Evolutionary conservation across 2,888 invertebrate species (phyloP), one percentile per base, ranked within the genome.

Genomic region (Julus scandinavius): DNA sequence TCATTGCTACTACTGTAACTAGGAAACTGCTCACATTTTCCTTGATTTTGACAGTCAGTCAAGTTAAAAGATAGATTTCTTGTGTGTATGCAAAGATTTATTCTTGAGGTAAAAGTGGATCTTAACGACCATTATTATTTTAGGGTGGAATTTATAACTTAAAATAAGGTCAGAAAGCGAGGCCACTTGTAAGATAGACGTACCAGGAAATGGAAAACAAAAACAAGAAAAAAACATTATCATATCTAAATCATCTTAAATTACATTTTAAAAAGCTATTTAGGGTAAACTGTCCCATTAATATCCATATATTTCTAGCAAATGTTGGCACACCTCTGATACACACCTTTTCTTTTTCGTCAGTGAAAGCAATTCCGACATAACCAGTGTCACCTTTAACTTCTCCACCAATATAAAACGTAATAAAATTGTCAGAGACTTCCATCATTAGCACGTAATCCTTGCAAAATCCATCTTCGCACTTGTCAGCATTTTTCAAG

Each of bases 331-430:
- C 72, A 29, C 29, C 4, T 50, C 13, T 72, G 29, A 6, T 29
- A 85, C 49, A 6, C 49, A 88, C 88, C 86, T 85, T 50, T 50
- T 54, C 17, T 3, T 58, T 63, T 11, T 72, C 72, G 15, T 58
- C 49, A 17, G 88, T 54, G 88, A 88, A 88, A 20, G 50, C 88
- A 41, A 88, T 58, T 49, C 85, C 88, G 15, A 88, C 15, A 49
- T 54, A 88, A 17, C 84, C 88, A 50, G 17, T 11, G n/a, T 83
- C 41, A 7, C 54, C 58, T 41, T 41, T 38, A n/a, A 88, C 20
- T 40, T 38, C 86, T 13, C 88, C 88, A 3, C 88, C 88, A 2
- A 88, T 50, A 11, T 72, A 85, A 50, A 88, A 85, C 3, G 13
- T 58, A 38, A 88, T 63, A 29, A 54, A 1, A 3, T 38, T 5